Percentiles rank a stretch among this genome's conserved stretches.
phyloP scores from a whole-genome alignment of 2,113 vertebrate species.

The Cheilinus undulatus region DNA sequence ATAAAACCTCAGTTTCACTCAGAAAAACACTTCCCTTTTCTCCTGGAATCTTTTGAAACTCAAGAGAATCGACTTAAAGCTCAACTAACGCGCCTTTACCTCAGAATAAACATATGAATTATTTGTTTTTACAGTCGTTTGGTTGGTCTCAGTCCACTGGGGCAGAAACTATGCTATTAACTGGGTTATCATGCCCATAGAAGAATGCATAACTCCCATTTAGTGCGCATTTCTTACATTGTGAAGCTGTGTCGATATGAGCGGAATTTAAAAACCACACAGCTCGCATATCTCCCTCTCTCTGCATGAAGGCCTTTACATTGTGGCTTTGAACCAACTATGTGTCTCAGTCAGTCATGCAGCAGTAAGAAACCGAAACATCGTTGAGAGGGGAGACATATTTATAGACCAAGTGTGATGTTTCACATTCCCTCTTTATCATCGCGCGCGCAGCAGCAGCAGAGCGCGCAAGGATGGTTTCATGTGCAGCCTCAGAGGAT shows the following conservation, averaged over 20 bases:
- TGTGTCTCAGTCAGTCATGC: conserved; percentile 34
- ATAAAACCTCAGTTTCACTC: not conserved
- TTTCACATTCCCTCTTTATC: conserved; percentile 80
- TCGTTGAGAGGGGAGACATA: conserved; percentile 40
- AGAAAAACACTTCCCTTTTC: not conserved
- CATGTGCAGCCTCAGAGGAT: conserved; percentile 3
- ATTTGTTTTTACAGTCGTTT: not conserved
- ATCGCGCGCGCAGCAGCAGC: conserved; percentile 27
- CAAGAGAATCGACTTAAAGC: no score
- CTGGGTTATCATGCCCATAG: not conserved
- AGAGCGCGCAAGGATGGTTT: conserved; percentile 47
- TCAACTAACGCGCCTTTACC: no score
- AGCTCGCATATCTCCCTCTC: not conserved
- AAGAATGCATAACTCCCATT: not conserved
- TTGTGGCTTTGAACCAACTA: conserved; percentile 30
- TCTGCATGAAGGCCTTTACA: conserved; percentile 26
- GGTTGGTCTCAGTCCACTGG: no score
- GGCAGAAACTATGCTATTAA: not conserved
- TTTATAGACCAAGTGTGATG: conserved; percentile 81
- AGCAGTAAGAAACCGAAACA: conserved; percentile 65
- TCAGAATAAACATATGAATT: no score
- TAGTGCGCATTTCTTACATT: not conserved
- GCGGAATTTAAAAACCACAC: not conserved
- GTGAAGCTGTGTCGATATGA: conserved; percentile 6
- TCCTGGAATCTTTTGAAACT: no score